Evolutionary conservation across 53 echinoderm and acorn worm genomes (phyloP).

Genomic region (Patiria pectinifera): DNA sequence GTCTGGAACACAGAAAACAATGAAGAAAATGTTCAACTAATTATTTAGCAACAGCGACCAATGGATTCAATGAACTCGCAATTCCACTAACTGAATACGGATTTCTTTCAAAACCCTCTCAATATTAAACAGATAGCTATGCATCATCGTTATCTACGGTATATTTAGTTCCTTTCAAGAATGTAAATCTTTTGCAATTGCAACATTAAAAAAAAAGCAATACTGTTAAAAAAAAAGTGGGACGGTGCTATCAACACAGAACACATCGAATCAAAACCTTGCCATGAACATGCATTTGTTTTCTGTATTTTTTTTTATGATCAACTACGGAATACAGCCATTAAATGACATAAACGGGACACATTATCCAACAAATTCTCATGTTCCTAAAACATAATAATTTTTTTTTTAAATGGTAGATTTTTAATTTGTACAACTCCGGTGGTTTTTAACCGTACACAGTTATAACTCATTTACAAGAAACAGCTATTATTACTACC

Average conservation of each 20-base stretch:
- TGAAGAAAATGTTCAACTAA: neutral
- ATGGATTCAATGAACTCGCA: neutral
- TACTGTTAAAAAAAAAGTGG: neutral
- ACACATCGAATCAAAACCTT: constrained; percentile 5
- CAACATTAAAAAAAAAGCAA: neutral
- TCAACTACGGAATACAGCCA: constrained; percentile 55
- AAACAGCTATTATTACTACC: constrained; percentile 36
- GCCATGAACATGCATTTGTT: constrained; percentile 34
- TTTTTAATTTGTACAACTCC: constrained; percentile 53
- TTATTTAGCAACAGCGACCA: neutral
- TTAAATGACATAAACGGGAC: constrained; percentile 49
- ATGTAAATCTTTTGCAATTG: neutral
- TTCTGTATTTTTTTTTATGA: neutral
- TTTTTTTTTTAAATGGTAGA: constrained; percentile 43
- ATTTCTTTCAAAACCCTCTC: neutral
- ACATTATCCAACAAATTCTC: constrained; percentile 5
- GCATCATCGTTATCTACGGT: neutral
- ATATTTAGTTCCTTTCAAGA: neutral
- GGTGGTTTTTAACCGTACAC: constrained; percentile 59
- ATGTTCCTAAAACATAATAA: constrained; percentile 6
- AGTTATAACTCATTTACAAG: constrained; percentile 30
- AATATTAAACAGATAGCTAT: neutral
- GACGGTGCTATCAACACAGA: constrained; percentile 7
- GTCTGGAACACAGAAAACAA: neutral
- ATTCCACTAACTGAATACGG: neutral